Evolutionary conservation across 1,140 invertebrate genomes (phyloP), one percentile per base, ranked within the genome.

Genomic region (Drosophila sproati): DNA sequence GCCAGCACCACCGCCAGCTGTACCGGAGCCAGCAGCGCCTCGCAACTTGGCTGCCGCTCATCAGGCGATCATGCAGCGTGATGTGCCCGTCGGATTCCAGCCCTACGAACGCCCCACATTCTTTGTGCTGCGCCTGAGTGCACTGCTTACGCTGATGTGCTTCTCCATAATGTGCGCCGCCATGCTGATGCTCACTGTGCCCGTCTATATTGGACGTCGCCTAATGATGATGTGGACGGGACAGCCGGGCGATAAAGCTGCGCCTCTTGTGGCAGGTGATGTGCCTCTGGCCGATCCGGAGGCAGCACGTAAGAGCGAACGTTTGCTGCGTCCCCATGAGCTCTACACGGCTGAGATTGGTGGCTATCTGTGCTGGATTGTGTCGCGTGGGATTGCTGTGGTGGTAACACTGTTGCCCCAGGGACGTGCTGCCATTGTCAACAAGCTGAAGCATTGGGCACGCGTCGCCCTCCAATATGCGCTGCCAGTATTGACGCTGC

Each of bases 321-420:
- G 95, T 2, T 93, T 95, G 4, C 93, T 94, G 45, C 94, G 95
- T 50, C 96, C 99, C 0, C 98, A 99, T 91, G 99, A 99, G 93
- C 93, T 99, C 0, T 99, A 99, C 88, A 99, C 98, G 1, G 97
- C 98, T 0, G 97, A 98, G 0, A 70, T 90, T 93, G 94, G 98
- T 0, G 96, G 98, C 20, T 99, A 99, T 93, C 94, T 98, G 2
- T 98, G 98, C 92, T 99, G 98, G 98, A 94, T 98, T 39, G 93
- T 94, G 1, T 95, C 97, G 0, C 94, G 98, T 3, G 95, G 96
- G 3, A 94, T 96, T 32, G 95, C 96, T 4, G 93, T 99, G 3
- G 93, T 98, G 3, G 95, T 96, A 7, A 96, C 96, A 48, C 98
- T 98, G 96, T 93, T 98, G 74, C 97, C 98, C 0, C 96, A 97